Conservation (phyloP, 2,797 vertebrate genomes). For the Taeniopygia guttata region DNA sequence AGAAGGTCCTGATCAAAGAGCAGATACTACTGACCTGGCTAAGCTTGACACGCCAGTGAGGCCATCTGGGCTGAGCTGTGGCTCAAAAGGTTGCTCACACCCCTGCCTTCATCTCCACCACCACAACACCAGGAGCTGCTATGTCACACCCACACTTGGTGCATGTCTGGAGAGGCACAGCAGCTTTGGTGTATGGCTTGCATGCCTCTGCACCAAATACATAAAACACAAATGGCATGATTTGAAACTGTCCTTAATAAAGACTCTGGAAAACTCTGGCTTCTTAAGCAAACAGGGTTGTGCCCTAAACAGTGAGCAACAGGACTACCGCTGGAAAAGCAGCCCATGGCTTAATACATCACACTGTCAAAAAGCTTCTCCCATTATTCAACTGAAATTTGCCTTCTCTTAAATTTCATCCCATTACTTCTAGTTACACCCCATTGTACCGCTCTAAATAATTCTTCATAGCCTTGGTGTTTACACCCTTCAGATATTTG, state of each 20-base stretch:
- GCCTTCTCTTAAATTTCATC: slow-evolving; percentile 70
- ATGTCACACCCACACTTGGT: accelerated
- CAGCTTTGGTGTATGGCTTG: background rate
- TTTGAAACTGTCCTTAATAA: background rate
- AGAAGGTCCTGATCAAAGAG: slow-evolving; percentile 1
- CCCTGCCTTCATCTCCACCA: background rate
- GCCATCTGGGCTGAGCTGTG: background rate
- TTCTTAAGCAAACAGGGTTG: slow-evolving; percentile 45
- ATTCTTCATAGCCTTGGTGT: slow-evolving; percentile 71
- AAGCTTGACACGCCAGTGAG: background rate
- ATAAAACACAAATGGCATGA: background rate
- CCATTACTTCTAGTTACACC: slow-evolving; percentile 72
- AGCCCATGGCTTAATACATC: slow-evolving; percentile 55
- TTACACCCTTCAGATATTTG: slow-evolving; percentile 70
- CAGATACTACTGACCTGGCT: background rate
- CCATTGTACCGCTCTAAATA: slow-evolving; percentile 69
- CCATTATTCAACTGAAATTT: slow-evolving; percentile 70
- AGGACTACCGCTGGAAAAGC: slow-evolving; percentile 27
- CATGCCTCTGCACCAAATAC: background rate
- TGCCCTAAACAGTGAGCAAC: slow-evolving; percentile 29
- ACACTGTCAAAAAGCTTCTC: slow-evolving; percentile 62
- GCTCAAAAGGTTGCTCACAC: background rate
- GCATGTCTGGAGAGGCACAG: accelerated
- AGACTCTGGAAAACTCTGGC: background rate
- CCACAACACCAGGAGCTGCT: accelerated